These are phyloP conservation scores for Athalia circularis DNA, from an alignment of 2,888 invertebrate species.

Conservation along the genomic window DNA sequence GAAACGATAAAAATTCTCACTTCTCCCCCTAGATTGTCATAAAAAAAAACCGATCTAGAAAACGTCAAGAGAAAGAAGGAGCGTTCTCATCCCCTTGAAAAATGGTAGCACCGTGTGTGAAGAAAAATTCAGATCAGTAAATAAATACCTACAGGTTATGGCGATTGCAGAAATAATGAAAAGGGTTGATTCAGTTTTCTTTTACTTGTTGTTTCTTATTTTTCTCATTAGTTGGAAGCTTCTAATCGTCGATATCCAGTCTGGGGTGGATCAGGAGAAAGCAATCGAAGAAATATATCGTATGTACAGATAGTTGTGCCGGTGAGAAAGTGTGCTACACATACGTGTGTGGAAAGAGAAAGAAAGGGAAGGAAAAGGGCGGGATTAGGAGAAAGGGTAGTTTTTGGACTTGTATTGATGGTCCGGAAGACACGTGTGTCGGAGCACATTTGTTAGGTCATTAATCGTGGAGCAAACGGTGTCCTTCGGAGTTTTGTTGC, in stretches of 20 bases:
- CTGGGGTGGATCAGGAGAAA: too few relatives aligned
- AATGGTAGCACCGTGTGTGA: too few relatives aligned
- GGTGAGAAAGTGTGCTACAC: not conserved
- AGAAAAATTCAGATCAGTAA: conserved; percentile 29
- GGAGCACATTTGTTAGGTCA: conserved; percentile 58
- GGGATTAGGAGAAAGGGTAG: conserved; percentile 14
- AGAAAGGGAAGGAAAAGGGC: conserved; percentile 22
- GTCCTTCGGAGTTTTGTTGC: not conserved
- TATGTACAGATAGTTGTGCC: too few relatives aligned
- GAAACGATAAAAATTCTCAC: conserved; percentile 3
- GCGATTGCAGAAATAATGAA: not conserved
- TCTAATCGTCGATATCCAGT: too few relatives aligned
- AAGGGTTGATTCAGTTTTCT: too few relatives aligned
- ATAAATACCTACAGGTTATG: conserved; percentile 16
- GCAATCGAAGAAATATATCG: too few relatives aligned
- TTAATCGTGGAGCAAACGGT: conserved; percentile 53
- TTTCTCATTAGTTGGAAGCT: too few relatives aligned
- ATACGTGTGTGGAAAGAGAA: conserved; percentile 10
- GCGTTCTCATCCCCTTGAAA: too few relatives aligned
- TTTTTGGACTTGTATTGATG: conserved; percentile 56
- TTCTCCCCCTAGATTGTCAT: not conserved
- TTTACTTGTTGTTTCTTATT: too few relatives aligned
- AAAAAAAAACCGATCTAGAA: conserved; percentile 9
- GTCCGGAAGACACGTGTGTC: conserved; percentile 57
- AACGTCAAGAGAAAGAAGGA: conserved; percentile 10